Base-by-base conservation (phyloP, 2,888 invertebrate genomes). In the Meloe dianella region DNA sequence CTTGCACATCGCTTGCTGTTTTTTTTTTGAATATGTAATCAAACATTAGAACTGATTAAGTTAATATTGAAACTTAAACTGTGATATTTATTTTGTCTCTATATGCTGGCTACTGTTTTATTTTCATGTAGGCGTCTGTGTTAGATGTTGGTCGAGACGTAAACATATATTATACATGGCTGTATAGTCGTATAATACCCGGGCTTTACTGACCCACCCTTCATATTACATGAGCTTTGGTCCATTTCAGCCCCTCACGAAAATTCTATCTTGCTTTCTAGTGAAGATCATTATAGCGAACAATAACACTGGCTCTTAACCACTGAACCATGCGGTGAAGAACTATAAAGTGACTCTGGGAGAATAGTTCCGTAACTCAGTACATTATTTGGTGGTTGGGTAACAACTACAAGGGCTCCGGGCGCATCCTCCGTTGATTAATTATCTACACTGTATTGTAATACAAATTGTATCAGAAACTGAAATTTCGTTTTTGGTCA, bases 291-390 rank as follows among this genome's bases (percentile, higher is more conserved):
- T 78, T 78, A 78, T 76, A 73, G 77, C 75, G 73, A 76, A 77
- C 75, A 76, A 78, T 78, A 78, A 78, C 74, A 75, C 68, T 68
- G 72, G 71, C 73, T 70, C 68, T n/a, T 71, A 73, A 76, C 75
- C 77, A 70, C 75, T 68, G 70, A 74, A 74, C 74, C 77, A 75
- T 74, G 75, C 75, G 75, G 74, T 73, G 75, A 78, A 77, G 77
- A 78, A 78, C 77, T 77, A 75, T 78, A 76, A 78, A 78, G 79
- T 75, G 77, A 77, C 77, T 77, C 76, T 72, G 74, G 72, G 75
- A 73, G 74, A 78, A 79, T 79, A 79, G 79, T 78, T 79, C 68
- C 70, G 70, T 70, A 78, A 79, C 77, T 74, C 73, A 72, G 74
- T 78, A 76, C 76, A 78, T 79, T 79, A 78, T 78, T 78, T 74